Conservation (phyloP, 1,140 invertebrate species). For the Drosophila kohkoa region DNA sequence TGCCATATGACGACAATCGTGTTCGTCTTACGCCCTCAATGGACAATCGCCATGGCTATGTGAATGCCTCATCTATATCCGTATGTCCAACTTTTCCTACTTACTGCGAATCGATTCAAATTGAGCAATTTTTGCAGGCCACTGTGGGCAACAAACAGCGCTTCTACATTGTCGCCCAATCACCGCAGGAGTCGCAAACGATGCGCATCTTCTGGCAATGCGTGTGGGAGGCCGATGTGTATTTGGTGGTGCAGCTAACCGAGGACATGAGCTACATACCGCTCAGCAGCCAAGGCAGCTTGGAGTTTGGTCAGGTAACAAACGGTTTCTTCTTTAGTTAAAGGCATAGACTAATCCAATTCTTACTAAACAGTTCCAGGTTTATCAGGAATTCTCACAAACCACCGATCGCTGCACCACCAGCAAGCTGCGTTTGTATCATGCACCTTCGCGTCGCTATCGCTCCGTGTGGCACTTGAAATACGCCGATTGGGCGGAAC, state of each 20-base stretch:
- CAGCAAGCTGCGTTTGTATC: constrained; percentile 87
- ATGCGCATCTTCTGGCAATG: constrained; percentile 92
- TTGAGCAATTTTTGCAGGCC: constrained; percentile 85
- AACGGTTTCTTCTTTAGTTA: not conserved
- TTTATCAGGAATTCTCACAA: constrained; percentile 88
- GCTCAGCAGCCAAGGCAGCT: constrained; percentile 85
- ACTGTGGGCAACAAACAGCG: constrained; percentile 90
- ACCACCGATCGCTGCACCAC: constrained; percentile 87
- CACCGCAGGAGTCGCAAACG: constrained; percentile 85
- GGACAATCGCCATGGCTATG: constrained; percentile 93
- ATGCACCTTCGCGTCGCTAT: constrained; percentile 86
- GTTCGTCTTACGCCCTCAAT: constrained; percentile 91
- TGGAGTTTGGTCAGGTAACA: constrained; percentile 86
- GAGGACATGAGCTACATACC: constrained; percentile 88
- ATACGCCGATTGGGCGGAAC: constrained; percentile 91
- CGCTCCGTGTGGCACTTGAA: constrained; percentile 93
- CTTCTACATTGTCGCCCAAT: constrained; percentile 94
- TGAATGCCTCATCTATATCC: constrained; percentile 95
- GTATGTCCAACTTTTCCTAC: constrained; percentile 84
- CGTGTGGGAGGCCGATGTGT: constrained; percentile 93
- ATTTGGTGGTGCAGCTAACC: constrained; percentile 91
- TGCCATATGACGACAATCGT: constrained; percentile 95
- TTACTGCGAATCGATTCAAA: not conserved
- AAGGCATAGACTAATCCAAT: not conserved
- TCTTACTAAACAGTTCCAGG: constrained; percentile 87